Evolutionary conservation across 2,888 invertebrate species (phyloP).

Genomic region (Myopa tessellatipennis): DNA sequence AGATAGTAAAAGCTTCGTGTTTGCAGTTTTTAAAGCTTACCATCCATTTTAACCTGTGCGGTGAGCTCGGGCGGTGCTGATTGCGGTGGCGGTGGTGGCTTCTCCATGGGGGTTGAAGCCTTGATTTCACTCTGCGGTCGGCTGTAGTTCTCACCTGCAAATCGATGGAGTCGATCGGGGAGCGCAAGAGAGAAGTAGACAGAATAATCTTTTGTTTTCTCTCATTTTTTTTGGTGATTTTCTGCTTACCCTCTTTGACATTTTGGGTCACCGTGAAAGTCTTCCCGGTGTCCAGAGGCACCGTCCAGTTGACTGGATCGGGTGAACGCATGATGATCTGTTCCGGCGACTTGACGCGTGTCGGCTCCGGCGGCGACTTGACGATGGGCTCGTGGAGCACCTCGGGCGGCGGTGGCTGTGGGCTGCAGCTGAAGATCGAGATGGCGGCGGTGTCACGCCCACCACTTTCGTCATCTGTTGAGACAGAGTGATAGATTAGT

Average conservation of each 20-base stretch:
- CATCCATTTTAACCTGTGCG: constrained; percentile 73
- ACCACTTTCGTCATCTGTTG: constrained; percentile 64
- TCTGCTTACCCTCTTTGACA: constrained; percentile 77
- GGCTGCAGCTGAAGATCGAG: constrained; percentile 65
- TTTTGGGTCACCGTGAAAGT: constrained; percentile 94
- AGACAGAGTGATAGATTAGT: constrained; percentile 5
- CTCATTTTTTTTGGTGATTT: not conserved
- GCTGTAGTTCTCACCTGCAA: constrained; percentile 80
- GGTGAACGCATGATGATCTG: constrained; percentile 93
- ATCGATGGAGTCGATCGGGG: not conserved
- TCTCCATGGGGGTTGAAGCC: constrained; percentile 76
- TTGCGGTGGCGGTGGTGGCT: constrained; percentile 75
- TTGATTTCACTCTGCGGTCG: constrained; percentile 91
- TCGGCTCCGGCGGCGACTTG: constrained; percentile 93
- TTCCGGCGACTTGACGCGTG: constrained; percentile 92
- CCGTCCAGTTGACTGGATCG: constrained; percentile 95
- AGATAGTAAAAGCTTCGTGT: constrained; percentile 42
- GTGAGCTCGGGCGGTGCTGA: constrained; percentile 77
- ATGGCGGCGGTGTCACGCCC: constrained; percentile 64
- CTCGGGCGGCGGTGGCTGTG: constrained; percentile 62
- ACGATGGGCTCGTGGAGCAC: constrained; percentile 77
- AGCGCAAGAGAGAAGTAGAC: not conserved
- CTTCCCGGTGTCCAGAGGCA: constrained; percentile 92
- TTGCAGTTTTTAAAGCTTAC: constrained; percentile 66
- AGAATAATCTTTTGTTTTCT: not conserved